Base-by-base conservation (phyloP, 2,888 invertebrate genomes). In the Dione vanillae region DNA sequence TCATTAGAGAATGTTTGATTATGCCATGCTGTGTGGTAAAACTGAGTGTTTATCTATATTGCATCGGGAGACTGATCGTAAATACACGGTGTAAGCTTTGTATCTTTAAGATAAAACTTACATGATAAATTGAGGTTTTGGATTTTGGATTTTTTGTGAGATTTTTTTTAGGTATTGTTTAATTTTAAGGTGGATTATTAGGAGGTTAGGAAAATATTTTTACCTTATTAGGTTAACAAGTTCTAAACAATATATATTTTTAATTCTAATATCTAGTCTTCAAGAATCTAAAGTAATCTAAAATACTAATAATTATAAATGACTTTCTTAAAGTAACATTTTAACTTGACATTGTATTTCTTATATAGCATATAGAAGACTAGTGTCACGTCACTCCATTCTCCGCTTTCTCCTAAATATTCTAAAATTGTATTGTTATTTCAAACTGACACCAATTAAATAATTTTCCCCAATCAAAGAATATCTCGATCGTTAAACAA, bases 401-500 rank as follows among this genome's bases (percentile, higher is more conserved):
- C 27, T 27, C 27, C 27, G 2, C 27, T 27, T 27, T 27, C 27
- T 27, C 2, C 27, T 5, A 27, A 27, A 3, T 27, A 27, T 27
- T 27, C 27, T 2, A 27, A 27, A 27, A 27, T 27, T 27, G 2
- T 2, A 2, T 5, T 27, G 27, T 27, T 27, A 27, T 3, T 2
- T 27, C 2, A 27, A 27, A 27, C 27, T 27, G 5, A 40, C 9
- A 9, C 40, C 40, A 40, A 47, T 19, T 52, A 6, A 27, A 14
- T 52, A 12, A 35, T 54, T 35, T n/a, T 16, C 14, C 79, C 79
- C 79, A 80, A 83, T 83, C 81, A 82, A 81, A 77, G 27, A 27
- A 78, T 84, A 86, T 89, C 85, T 80, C 76, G 78, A 85, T 88
- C 89, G 90, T 91, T 91, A 90, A 83, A 83, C 79, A 82, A 84